A percentile compares a stretch with the other conserved stretches of the same genome.
Evolutionary conservation across 2,888 invertebrate genomes (phyloP).

Genomic region (Timandra comae): DNA sequence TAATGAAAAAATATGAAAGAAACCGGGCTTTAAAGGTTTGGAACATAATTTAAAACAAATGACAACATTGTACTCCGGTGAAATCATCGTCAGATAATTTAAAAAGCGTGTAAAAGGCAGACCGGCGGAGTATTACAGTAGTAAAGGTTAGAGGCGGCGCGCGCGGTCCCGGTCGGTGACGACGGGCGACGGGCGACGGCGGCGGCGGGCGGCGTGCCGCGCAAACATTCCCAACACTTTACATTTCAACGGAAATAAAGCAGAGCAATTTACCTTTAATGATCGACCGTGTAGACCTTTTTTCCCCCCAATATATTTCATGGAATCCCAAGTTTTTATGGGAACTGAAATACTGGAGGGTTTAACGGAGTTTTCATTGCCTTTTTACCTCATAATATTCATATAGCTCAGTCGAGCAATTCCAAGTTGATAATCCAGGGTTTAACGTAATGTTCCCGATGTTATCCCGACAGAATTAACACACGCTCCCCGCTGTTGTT

Average conservation of each 20-base stretch:
- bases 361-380: slow-evolving; percentile 65
- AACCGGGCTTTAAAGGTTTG: slow-evolving; percentile 15
- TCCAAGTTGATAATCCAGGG: slow-evolving; percentile 68
- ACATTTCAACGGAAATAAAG: slow-evolving; percentile 60
- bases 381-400: slow-evolving; percentile 65
- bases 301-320: slow-evolving; percentile 62
- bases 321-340: slow-evolving; percentile 65
- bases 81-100: slow-evolving; percentile 23
- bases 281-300: slow-evolving; percentile 62
- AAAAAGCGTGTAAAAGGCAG: slow-evolving; percentile 26
- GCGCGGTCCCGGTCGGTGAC: slow-evolving; percentile 16
- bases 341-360: slow-evolving; percentile 61
- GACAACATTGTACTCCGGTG: slow-evolving; percentile 18
- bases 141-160: slow-evolving; percentile 20
- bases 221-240: slow-evolving; percentile 52
- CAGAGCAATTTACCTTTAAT: slow-evolving; percentile 67
- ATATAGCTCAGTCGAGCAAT: slow-evolving; percentile 60
- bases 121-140: slow-evolving; percentile 16
- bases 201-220: slow-evolving; percentile 32
- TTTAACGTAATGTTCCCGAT: slow-evolving; percentile 57
- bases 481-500: slow-evolving; percentile 38
- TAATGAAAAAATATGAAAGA: slow-evolving; percentile 4
- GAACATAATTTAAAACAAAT: slow-evolving; percentile 19
- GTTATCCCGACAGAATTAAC: slow-evolving; percentile 54
- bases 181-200: slow-evolving; percentile 1